These are phyloP conservation scores for Drosophila tani DNA, from an alignment of 1,140 invertebrate genomes.

Conservation along the genomic window DNA sequence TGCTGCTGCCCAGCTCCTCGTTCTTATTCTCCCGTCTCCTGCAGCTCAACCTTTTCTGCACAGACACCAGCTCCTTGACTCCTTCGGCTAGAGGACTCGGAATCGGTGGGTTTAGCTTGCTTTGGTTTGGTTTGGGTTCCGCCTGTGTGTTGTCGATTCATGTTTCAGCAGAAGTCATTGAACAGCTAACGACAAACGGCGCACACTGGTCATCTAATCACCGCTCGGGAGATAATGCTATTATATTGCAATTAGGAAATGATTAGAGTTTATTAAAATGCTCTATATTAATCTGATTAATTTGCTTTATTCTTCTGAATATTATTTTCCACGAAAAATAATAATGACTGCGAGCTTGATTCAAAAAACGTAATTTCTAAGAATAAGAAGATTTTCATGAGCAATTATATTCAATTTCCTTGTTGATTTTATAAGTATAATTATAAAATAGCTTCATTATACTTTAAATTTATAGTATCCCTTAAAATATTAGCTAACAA, in stretches of 20 bases:
- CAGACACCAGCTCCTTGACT: constrained; percentile 48
- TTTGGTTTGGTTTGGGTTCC: constrained; percentile 37
- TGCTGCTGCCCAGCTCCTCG: constrained; percentile 8
- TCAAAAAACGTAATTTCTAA: too few relatives aligned
- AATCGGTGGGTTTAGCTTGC: constrained; percentile 19
- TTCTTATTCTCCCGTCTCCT: neutral
- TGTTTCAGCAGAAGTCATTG: constrained; percentile 80
- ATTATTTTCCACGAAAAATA: neutral
- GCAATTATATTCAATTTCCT: neutral
- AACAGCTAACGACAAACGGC: constrained; percentile 73
- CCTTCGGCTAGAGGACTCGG: constrained; percentile 26
- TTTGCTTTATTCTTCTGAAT: neutral
- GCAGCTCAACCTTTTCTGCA: constrained; percentile 7
- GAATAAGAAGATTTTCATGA: neutral
- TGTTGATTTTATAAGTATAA: neutral
- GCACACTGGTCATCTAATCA: constrained; percentile 35
- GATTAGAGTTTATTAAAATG: neutral
- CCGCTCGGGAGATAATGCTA: neutral
- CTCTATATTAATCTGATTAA: neutral
- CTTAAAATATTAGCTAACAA: too few relatives aligned
- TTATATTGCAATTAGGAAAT: neutral
- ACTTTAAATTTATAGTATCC: too few relatives aligned
- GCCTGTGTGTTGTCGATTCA: constrained; percentile 80
- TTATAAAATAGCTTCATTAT: too few relatives aligned
- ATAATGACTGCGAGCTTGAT: neutral